Conservation (phyloP, 2,888 invertebrate genomes). For the Amphipoea oculea region DNA sequence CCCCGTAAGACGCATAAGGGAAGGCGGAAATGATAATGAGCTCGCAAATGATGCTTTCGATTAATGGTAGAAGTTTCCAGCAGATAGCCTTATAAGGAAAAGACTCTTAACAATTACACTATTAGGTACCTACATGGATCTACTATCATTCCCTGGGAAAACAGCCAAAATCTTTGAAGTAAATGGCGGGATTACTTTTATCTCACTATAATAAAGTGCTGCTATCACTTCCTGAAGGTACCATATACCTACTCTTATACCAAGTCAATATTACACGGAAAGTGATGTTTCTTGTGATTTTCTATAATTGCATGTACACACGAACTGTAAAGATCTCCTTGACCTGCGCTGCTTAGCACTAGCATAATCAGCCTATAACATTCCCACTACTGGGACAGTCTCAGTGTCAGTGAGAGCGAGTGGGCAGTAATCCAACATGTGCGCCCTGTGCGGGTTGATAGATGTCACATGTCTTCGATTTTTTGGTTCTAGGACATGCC, state of each 20-base stretch:
- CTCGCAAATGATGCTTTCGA: constrained; percentile 16
- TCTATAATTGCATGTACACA: background rate
- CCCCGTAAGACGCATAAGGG: background rate
- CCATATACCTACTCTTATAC: background rate
- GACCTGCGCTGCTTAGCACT: background rate
- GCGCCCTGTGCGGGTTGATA: too few species aligned
- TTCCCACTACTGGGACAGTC: too few species aligned
- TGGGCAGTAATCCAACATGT: too few species aligned
- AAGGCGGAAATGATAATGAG: constrained; percentile 20
- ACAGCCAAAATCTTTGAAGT: background rate
- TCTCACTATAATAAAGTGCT: background rate
- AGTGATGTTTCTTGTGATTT: background rate
- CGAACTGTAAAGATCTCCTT: background rate
- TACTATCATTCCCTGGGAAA: background rate
- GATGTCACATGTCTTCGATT: too few species aligned
- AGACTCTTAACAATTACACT: background rate
- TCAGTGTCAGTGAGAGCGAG: too few species aligned
- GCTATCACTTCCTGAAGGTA: background rate
- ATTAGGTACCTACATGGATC: background rate
- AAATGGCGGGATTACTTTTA: background rate
- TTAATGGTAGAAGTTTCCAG: background rate
- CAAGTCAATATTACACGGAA: background rate
- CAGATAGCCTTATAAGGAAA: background rate
- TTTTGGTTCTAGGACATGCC: too few species aligned
- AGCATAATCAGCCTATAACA: too few species aligned